Conservation (phyloP, 2,888 invertebrate genomes). For the Drepana falcataria region DNA sequence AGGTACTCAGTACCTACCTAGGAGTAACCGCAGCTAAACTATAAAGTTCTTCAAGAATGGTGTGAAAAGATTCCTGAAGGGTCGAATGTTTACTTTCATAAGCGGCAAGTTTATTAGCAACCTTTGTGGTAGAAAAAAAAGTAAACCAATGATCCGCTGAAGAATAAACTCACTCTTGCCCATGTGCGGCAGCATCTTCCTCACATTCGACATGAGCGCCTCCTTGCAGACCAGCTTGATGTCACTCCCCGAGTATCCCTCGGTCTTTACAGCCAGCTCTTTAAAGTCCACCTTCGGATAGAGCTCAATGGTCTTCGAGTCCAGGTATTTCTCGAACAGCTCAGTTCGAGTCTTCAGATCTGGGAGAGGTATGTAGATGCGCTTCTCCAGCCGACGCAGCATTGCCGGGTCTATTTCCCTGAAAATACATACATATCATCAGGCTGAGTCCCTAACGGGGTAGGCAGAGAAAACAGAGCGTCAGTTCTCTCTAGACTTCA, state of each 20-base stretch:
- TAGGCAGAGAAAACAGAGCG: too few relatives aligned
- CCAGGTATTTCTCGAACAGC: conserved; percentile 83
- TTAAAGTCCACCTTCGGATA: conserved; percentile 60
- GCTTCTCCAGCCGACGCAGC: conserved; percentile 91
- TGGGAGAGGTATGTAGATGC: conserved; percentile 89
- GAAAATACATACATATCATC: conserved; percentile 9
- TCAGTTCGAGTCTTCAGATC: conserved; percentile 80
- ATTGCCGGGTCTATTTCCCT: conserved; percentile 94
- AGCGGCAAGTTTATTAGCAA: too few relatives aligned
- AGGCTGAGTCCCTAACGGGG: too few relatives aligned
- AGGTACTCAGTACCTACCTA: too few relatives aligned
- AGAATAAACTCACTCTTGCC: conserved; percentile 36
- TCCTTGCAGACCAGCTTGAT: conserved; percentile 92
- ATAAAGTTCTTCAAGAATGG: too few relatives aligned
- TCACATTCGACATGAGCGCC: conserved; percentile 88
- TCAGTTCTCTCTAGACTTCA: too few relatives aligned
- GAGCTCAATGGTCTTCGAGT: conserved; percentile 65
- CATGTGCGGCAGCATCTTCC: conserved; percentile 77
- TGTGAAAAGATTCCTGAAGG: too few relatives aligned
- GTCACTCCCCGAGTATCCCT: conserved; percentile 93
- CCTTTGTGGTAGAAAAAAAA: too few relatives aligned
- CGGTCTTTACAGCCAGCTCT: conserved; percentile 77
- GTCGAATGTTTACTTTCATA: too few relatives aligned
- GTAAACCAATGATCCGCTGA: too few relatives aligned
- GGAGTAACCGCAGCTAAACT: too few relatives aligned